These are phyloP conservation scores for Atherinosoma microstoma DNA, from an alignment of 2,797 vertebrate genomes.

Conservation along the genomic window DNA sequence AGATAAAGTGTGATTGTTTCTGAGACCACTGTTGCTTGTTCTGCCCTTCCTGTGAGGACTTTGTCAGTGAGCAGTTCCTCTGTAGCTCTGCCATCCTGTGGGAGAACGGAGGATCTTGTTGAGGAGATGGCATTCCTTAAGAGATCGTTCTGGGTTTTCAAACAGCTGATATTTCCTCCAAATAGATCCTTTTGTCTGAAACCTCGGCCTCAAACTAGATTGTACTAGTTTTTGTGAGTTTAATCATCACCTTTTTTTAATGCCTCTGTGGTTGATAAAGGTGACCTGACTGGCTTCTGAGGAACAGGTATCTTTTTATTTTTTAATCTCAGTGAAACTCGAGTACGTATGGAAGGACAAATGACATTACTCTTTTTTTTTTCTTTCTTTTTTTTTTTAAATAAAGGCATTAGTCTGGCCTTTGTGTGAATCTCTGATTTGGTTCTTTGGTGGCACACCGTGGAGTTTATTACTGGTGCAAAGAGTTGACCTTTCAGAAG, in stretches of 20 bases:
- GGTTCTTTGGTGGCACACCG: slow-evolving; percentile 68
- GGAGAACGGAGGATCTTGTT: slow-evolving; percentile 57
- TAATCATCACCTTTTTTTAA: slow-evolving; percentile 78
- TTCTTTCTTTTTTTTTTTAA: slow-evolving; percentile 2
- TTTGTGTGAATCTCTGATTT: slow-evolving; percentile 79
- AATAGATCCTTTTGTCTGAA: slow-evolving; percentile 60
- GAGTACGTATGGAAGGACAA: slow-evolving; percentile 76
- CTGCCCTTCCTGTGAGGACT: slow-evolving; percentile 37
- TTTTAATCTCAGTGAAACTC: slow-evolving; percentile 71
- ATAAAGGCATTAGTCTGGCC: slow-evolving; percentile 73
- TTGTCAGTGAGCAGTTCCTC: slow-evolving; percentile 49
- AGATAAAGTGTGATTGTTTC: neutral
- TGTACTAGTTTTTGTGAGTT: slow-evolving; percentile 73
- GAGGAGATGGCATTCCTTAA: slow-evolving; percentile 68
- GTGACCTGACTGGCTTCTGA: slow-evolving; percentile 68
- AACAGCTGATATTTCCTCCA: slow-evolving; percentile 74
- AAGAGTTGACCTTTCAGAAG: slow-evolving; percentile 73
- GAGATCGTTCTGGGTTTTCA: slow-evolving; percentile 68
- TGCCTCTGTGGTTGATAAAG: slow-evolving; percentile 73
- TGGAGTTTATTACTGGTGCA: slow-evolving; percentile 75
- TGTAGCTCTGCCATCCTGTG: slow-evolving; percentile 43
- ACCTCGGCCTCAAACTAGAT: slow-evolving; percentile 70
- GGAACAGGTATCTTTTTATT: slow-evolving; percentile 48
- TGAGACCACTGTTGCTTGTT: slow-evolving; percentile 14
- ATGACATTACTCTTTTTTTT: slow-evolving; percentile 46